These are phyloP conservation scores for Eleginops maclovinus DNA, from an alignment of 2,113 vertebrate species.

Conservation along the genomic window DNA sequence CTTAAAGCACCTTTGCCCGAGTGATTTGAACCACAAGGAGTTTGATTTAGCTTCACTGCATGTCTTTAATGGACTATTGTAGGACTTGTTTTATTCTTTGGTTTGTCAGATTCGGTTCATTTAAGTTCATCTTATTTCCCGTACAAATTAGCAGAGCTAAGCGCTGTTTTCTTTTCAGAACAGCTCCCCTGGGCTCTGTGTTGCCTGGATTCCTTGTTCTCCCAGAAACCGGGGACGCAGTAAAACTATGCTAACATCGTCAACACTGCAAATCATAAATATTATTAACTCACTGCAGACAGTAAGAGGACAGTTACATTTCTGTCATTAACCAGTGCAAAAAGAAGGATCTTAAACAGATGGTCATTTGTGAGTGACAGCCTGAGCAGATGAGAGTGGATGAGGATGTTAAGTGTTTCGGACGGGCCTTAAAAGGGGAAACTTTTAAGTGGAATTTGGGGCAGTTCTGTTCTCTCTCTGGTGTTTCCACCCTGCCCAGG, in stretches of 20 bases:
- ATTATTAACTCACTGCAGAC: slow-evolving; percentile 35
- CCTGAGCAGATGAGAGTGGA: slow-evolving; percentile 5
- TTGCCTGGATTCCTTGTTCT: slow-evolving; percentile 58
- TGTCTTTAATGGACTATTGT: slow-evolving; percentile 21
- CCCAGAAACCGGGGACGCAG: slow-evolving; percentile 38
- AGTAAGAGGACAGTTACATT: slow-evolving; percentile 14
- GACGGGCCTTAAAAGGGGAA: slow-evolving; percentile 14
- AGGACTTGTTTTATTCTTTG: slow-evolving; percentile 22
- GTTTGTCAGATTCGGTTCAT: slow-evolving; percentile 56
- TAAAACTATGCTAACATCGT: slow-evolving; percentile 45
- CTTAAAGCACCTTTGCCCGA: slow-evolving; percentile 39
- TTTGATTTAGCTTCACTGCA: slow-evolving; percentile 37
- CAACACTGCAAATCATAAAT: slow-evolving; percentile 38
- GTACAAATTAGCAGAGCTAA: slow-evolving; percentile 57
- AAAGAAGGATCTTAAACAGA: slow-evolving; percentile 52
- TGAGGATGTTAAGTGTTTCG: slow-evolving; percentile 41
- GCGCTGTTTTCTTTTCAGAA: slow-evolving; percentile 66
- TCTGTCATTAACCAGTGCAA: slow-evolving; percentile 16
- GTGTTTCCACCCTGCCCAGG: slow-evolving; percentile 55
- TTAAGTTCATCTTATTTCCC: slow-evolving; percentile 57
- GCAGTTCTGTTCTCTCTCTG: slow-evolving; percentile 47
- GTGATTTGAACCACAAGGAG: slow-evolving; percentile 29
- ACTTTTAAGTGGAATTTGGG: slow-evolving; percentile 46
- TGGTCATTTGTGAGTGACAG: slow-evolving; percentile 31
- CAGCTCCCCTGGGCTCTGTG: slow-evolving; percentile 54